phyloP scores from a whole-genome alignment of 2,113 vertebrate species.

The Antechinus stuartii region DNA sequence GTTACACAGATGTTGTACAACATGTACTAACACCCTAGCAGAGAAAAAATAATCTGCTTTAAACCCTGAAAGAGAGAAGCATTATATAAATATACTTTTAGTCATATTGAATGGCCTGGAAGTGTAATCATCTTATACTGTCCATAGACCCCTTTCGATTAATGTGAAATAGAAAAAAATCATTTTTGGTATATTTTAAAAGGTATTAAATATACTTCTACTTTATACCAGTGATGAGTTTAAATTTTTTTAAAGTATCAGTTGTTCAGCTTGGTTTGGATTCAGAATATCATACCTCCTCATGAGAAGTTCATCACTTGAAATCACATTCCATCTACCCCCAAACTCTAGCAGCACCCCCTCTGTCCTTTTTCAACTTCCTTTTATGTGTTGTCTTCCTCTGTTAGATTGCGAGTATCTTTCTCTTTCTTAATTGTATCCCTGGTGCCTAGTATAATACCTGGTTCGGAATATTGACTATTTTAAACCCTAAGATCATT shows the following conservation, averaged over 20 bases:
- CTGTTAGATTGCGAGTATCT: not conserved
- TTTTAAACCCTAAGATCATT: slow-evolving; percentile 44
- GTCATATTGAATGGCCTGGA: not conserved
- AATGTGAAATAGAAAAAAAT: not conserved
- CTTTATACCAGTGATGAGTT: not conserved
- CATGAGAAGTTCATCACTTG: not conserved
- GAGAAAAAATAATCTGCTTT: not conserved
- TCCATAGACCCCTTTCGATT: not conserved
- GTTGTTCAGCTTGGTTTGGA: not conserved
- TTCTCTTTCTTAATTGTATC: not conserved
- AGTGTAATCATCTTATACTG: not conserved
- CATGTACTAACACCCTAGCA: not conserved
- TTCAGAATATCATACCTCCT: not conserved
- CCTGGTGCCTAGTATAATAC: not conserved
- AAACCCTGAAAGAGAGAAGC: not conserved
- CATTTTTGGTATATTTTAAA: not conserved
- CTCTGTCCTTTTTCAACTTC: not conserved
- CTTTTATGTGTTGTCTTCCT: not conserved
- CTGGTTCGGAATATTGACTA: not conserved
- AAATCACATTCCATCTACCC: not conserved
- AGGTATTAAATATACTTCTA: not conserved
- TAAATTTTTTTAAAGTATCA: not conserved
- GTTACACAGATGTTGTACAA: not conserved
- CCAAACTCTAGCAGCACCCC: not conserved
- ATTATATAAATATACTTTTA: not conserved